Evolutionary conservation across 2,797 vertebrate genomes (phyloP).

Genomic region (Hirundo rustica): DNA sequence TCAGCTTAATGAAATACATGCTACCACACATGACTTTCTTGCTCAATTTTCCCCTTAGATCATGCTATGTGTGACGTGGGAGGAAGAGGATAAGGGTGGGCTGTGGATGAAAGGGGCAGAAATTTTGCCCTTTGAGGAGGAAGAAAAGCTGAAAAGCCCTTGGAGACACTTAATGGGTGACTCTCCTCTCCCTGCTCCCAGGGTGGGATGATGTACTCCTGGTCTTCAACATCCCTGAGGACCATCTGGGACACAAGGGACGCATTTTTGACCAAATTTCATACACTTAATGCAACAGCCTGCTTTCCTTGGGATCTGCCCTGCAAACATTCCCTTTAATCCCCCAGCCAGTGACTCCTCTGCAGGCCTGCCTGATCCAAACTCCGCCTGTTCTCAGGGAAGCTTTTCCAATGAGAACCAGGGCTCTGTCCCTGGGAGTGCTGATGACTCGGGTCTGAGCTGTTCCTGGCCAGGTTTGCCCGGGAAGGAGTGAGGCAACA

Average conservation of each 20-base stretch:
- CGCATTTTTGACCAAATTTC: neutral
- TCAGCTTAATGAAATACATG: neutral
- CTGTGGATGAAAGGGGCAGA: neutral
- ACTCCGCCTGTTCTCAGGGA: neutral
- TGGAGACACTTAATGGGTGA: neutral
- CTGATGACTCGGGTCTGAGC: constrained; percentile 27
- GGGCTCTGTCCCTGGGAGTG: neutral
- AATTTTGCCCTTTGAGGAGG: neutral
- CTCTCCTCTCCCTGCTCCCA: neutral
- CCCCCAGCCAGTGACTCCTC: neutral
- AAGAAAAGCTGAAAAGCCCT: neutral
- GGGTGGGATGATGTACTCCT: neutral
- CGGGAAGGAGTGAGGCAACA: neutral
- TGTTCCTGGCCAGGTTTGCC: neutral
- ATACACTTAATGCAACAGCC: neutral
- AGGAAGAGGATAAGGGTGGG: neutral
- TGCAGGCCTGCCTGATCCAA: neutral
- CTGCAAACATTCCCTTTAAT: neutral
- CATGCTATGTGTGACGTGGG: neutral
- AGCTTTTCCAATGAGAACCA: neutral
- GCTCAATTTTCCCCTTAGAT: neutral
- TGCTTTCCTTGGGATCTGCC: neutral
- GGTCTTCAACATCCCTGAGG: neutral
- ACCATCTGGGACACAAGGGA: neutral
- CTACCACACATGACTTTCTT: neutral